Percentiles rank a stretch among this genome's conserved stretches.
Evolutionary conservation across 2,888 invertebrate species (phyloP).

Genomic region (Spodoptera exigua): DNA sequence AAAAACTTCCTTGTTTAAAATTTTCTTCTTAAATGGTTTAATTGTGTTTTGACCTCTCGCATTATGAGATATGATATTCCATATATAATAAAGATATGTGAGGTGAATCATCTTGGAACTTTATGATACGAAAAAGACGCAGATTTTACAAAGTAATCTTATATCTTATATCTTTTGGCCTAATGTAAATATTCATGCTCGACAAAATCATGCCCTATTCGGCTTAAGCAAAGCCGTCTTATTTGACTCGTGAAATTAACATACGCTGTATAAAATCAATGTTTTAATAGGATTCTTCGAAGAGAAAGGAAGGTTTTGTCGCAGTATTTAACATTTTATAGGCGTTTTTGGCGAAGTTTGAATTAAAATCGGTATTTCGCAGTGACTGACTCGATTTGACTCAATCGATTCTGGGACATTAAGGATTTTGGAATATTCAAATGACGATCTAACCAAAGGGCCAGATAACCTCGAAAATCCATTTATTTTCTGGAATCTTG

Average conservation of each 20-base stretch:
- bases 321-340: conserved; percentile 6
- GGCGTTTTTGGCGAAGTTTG: background rate
- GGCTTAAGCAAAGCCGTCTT: conserved; percentile 20
- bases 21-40: too few relatives aligned
- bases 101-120: conserved; percentile 7
- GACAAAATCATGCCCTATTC: conserved; percentile 23
- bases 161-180: too few relatives aligned
- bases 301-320: background rate
- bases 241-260: conserved; percentile 52
- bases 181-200: conserved; percentile 40
- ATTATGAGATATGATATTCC: background rate
- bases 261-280: conserved; percentile 38
- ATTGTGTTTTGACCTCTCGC: too few relatives aligned
- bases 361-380: background rate
- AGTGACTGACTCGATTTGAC: too few relatives aligned
- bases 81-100: too few relatives aligned
- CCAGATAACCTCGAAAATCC: too few relatives aligned
- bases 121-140: conserved; percentile 9
- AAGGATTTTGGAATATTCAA: too few relatives aligned
- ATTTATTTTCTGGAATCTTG: background rate
- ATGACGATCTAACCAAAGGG: too few relatives aligned
- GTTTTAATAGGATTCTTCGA: conserved; percentile 22
- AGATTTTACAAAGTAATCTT: conserved; percentile 28
- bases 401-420: too few relatives aligned
- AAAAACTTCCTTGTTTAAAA: too few relatives aligned